phyloP scores from a whole-genome alignment of 2,888 invertebrate species.

The Mermis nigrescens region DNA sequence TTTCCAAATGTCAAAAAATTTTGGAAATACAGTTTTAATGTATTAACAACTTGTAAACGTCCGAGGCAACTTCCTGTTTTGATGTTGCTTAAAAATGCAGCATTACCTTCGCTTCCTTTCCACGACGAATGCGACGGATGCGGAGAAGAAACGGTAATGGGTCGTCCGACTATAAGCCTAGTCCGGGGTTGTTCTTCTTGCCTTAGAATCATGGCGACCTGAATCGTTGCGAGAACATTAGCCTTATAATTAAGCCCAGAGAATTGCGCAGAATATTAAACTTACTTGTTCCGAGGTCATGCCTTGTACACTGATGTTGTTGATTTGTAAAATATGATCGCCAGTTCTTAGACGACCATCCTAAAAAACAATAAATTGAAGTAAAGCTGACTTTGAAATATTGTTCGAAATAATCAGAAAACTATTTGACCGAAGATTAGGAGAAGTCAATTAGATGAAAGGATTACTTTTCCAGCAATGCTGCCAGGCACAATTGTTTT shows the following conservation, averaged over 20 bases:
- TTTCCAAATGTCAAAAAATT: no score
- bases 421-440: no score
- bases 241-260: not conserved
- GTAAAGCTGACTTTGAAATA: constrained; percentile 5
- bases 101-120: not conserved
- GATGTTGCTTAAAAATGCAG: not conserved
- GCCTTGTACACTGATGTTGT: constrained; percentile 78
- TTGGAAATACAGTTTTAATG: no score
- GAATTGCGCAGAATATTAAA: not conserved
- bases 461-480: constrained; percentile 72
- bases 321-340: constrained; percentile 73
- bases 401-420: no score
- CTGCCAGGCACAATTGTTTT: constrained; percentile 94
- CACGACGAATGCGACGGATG: constrained; percentile 2
- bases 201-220: constrained; percentile 24
- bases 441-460: not conserved
- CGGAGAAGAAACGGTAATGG: not conserved
- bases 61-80: no score
- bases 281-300: constrained; percentile 62
- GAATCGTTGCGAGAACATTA: not conserved
- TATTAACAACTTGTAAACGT: no score
- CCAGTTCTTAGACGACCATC: constrained; percentile 86
- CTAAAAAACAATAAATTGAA: constrained; percentile 38
- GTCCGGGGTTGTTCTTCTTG: constrained; percentile 1
- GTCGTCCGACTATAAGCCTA: constrained; percentile 8